These are phyloP conservation scores for Thunnus thynnus DNA, from an alignment of 2,113 vertebrate genomes.

Conservation along the genomic window DNA sequence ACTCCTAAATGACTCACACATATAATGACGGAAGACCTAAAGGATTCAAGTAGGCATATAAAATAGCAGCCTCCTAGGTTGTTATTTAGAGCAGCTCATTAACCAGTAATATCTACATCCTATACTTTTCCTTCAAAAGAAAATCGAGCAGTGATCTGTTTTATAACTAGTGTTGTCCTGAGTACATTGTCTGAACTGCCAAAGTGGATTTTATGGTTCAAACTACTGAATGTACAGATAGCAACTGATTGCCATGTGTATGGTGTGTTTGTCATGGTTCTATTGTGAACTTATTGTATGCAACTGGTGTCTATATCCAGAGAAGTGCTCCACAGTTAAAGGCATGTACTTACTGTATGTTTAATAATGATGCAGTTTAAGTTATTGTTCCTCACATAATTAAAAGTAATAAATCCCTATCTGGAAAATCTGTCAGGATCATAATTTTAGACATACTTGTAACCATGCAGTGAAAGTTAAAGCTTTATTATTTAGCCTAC, in stretches of 20 bases:
- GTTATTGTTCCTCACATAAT: background rate
- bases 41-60: no score
- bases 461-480: background rate
- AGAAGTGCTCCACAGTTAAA: background rate
- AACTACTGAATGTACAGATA: no score
- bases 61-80: background rate
- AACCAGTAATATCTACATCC: background rate
- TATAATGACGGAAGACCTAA: background rate
- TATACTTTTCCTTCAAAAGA: background rate
- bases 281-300: background rate
- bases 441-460: no score
- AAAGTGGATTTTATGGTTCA: slow-evolving; percentile 10
- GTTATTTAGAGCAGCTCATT: slow-evolving; percentile 1
- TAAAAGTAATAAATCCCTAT: background rate
- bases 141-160: background rate
- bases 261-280: background rate
- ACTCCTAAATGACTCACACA: background rate
- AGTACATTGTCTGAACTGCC: background rate
- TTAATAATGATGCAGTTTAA: background rate
- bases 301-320: background rate
- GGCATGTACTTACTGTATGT: background rate
- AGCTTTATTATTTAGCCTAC: background rate
- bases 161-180: background rate
- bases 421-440: background rate
- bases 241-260: no score